Conservation (phyloP, 2,888 invertebrate species). For the Seira ritae region DNA sequence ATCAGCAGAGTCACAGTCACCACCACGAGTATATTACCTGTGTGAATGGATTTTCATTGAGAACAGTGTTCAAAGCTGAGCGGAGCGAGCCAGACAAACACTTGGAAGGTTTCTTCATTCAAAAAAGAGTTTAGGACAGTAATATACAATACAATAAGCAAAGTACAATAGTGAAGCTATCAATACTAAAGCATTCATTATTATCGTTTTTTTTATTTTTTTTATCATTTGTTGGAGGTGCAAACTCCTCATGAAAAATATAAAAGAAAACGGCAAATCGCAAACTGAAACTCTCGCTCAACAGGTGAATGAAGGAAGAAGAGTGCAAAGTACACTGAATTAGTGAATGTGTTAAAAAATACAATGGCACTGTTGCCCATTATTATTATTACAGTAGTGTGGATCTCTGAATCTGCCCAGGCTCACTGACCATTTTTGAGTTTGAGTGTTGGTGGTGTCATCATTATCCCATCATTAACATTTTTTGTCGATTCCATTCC, state of each 20-base stretch:
- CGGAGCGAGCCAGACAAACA: background rate
- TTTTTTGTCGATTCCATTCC: constrained; percentile 1
- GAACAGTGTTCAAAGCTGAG: constrained; percentile 52
- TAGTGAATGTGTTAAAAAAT: constrained; percentile 7
- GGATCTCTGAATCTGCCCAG: background rate
- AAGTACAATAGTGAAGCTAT: background rate
- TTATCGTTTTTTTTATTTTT: too few relatives aligned
- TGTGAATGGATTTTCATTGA: constrained; percentile 57
- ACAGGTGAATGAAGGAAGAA: constrained; percentile 5
- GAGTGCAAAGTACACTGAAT: background rate
- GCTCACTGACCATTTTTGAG: constrained; percentile 8
- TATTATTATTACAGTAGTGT: background rate
- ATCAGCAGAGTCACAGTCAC: background rate
- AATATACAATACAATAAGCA: background rate
- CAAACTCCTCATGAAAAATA: background rate
- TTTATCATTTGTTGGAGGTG: too few relatives aligned
- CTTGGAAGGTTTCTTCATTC: constrained; percentile 11
- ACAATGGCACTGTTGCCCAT: background rate
- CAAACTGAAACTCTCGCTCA: too few relatives aligned
- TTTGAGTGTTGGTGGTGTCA: constrained; percentile 7
- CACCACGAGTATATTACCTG: constrained; percentile 35
- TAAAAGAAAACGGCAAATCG: background rate
- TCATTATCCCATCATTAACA: background rate
- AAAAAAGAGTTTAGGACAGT: background rate
- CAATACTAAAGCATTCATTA: background rate